phyloP scores from a whole-genome alignment of 2,888 invertebrate genomes.

The Cecidostiba fungosa region DNA sequence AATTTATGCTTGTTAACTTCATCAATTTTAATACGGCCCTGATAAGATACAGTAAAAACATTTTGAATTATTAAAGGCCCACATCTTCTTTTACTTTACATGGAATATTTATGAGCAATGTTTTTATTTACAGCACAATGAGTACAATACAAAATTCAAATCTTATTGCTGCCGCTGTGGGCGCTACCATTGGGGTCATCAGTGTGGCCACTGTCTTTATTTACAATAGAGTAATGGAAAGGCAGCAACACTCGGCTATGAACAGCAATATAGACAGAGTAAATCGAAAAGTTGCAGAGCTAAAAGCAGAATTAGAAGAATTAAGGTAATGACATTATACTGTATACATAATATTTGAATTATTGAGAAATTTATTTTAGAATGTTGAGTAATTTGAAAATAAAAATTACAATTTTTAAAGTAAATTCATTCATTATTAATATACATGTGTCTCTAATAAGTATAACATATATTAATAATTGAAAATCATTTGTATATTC shows the following conservation, averaged over 20 bases:
- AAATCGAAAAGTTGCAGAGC: constrained; percentile 71
- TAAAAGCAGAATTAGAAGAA: constrained; percentile 73
- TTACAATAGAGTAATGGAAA: constrained; percentile 73
- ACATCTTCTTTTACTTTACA: neutral
- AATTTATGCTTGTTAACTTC: neutral
- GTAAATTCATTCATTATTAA: no score
- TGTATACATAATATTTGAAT: neutral
- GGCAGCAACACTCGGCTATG: constrained; percentile 68
- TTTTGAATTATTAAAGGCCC: neutral
- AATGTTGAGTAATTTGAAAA: neutral
- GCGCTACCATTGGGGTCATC: constrained; percentile 75
- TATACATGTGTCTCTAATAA: neutral
- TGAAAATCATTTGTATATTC: neutral
- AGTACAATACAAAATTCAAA: constrained; percentile 71
- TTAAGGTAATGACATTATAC: constrained; percentile 68
- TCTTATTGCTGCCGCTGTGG: constrained; percentile 74
- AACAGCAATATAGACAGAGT: constrained; percentile 72
- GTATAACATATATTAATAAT: neutral
- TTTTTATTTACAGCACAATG: constrained; percentile 69
- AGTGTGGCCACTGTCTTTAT: constrained; percentile 75
- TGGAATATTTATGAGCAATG: neutral
- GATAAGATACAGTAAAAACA: neutral
- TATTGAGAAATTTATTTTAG: neutral
- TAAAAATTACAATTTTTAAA: neutral
- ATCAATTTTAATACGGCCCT: neutral